Evolutionary conservation across 2,113 vertebrate species (phyloP).

Genomic region (Pavo muticus): DNA sequence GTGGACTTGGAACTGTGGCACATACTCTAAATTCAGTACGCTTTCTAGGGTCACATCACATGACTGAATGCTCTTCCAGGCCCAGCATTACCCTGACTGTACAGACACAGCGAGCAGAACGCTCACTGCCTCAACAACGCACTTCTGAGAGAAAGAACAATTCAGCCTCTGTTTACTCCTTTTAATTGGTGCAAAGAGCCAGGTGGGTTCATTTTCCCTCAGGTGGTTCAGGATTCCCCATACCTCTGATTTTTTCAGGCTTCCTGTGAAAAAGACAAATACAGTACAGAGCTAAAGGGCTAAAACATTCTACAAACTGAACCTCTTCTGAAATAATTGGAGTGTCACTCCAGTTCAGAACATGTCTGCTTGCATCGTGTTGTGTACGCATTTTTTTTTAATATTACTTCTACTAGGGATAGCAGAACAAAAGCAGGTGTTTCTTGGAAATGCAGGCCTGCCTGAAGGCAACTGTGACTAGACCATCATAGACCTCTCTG

Average conservation of each 20-base stretch:
- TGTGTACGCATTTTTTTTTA: not conserved
- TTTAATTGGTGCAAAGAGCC: not conserved
- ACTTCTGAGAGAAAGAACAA: not conserved
- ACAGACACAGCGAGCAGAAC: not conserved
- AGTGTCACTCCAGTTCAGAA: not conserved
- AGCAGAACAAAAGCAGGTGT: constrained; percentile 20
- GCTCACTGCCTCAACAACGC: fast-evolving
- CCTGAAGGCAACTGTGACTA: not conserved
- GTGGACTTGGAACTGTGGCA: not conserved
- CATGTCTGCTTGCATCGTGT: not conserved
- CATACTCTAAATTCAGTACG: not conserved
- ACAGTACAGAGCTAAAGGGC: not conserved
- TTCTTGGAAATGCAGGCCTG: constrained; percentile 8
- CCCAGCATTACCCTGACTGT: not conserved
- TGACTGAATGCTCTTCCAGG: not conserved
- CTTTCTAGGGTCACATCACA: not conserved
- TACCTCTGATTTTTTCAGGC: not conserved
- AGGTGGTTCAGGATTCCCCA: not conserved
- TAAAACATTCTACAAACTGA: not conserved
- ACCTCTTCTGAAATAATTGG: not conserved
- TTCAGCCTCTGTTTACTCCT: not conserved
- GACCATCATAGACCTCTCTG: not conserved
- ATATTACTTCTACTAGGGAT: not conserved
- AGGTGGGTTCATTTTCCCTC: not conserved
- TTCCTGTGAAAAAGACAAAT: not conserved